Evolutionary conservation across 2,888 invertebrate genomes (phyloP).

Genomic region (Morpho deidamia): DNA sequence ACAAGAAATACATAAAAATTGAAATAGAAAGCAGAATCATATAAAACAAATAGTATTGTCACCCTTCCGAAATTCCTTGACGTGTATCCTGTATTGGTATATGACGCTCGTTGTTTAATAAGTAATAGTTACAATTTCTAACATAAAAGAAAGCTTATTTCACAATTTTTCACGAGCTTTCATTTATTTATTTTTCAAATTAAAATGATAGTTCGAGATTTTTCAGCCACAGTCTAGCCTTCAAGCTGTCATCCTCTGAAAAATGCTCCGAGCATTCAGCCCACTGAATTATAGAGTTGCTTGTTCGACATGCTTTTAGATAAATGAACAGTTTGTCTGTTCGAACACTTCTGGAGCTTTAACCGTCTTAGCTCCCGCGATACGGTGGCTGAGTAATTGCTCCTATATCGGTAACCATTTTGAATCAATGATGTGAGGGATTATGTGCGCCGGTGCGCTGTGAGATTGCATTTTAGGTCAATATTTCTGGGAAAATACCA

Average conservation of each 20-base stretch:
- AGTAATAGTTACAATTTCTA: no score
- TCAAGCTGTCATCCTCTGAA: conserved; percentile 38
- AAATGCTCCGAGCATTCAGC: conserved; percentile 35
- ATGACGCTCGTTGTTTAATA: no score
- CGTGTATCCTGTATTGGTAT: no score
- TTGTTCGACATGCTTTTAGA: conserved; percentile 55
- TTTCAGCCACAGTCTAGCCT: conserved; percentile 24
- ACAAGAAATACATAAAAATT: no score
- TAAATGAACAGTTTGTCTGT: conserved; percentile 52
- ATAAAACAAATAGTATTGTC: no score
- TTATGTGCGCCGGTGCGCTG: conserved; percentile 10
- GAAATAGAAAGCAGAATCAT: no score
- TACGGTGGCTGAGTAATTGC: conserved; percentile 52
- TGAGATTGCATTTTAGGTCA: conserved; percentile 6
- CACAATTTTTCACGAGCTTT: no score
- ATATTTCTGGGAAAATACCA: not conserved
- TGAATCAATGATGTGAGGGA: conserved; percentile 26
- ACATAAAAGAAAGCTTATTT: no score
- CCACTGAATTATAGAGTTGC: conserved; percentile 48
- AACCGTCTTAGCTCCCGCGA: conserved; percentile 32
- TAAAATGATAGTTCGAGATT: conserved; percentile 8
- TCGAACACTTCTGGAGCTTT: conserved; percentile 37
- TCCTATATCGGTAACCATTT: conserved; percentile 38
- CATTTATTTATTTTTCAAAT: not conserved
- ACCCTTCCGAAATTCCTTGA: no score